Base-by-base conservation (phyloP, 2,888 invertebrate genomes). In the Synergus gifuensis region DNA sequence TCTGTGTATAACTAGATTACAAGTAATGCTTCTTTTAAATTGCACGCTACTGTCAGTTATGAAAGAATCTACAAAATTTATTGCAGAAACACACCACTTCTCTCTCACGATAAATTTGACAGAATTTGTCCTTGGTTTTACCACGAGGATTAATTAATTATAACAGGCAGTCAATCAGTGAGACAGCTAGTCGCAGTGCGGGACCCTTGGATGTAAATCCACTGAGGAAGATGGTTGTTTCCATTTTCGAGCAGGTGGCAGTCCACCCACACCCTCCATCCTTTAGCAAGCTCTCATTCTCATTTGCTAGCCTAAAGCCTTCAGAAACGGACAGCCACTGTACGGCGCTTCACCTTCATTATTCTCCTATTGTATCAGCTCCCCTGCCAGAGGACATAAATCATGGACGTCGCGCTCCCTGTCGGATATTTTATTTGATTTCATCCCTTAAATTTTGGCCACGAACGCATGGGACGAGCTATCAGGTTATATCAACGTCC, bases 291-390 rank as follows among this genome's bases (percentile, higher is more conserved):
- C 85, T 88, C 87, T 88, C 87, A 86, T 87, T 89, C 88, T 90
- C 89, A 90, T 90, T 90, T 90, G 87, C 88, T 86, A 85, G 88
- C 83, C 88, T 87, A 4, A 89, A 88, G 87, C 89, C 89, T 86
- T 85, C 85, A 88, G 86, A 87, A 89, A 82, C 83, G 84, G 82
- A 85, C 85, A 85, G 86, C 83, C 83, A 80, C 44, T n/a, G 4
- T 83, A 86, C 84, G 85, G 85, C 85, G 83, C 86, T 85, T 86
- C 87, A 87, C 91, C 91, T 90, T 91, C 91, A 90, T 91, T 91
- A 91, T 91, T 91, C 90, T 89, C 86, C 90, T 89, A 91, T 91
- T 91, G 91, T 91, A 90, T 88, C 86, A 87, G 87, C 86, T 86
- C 86, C 86, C 87, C 87, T 86, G 84, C 84, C 5, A 18, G 85